Evolutionary conservation across 2,888 invertebrate species (phyloP).

Genomic region (Diachrysia chrysitis): DNA sequence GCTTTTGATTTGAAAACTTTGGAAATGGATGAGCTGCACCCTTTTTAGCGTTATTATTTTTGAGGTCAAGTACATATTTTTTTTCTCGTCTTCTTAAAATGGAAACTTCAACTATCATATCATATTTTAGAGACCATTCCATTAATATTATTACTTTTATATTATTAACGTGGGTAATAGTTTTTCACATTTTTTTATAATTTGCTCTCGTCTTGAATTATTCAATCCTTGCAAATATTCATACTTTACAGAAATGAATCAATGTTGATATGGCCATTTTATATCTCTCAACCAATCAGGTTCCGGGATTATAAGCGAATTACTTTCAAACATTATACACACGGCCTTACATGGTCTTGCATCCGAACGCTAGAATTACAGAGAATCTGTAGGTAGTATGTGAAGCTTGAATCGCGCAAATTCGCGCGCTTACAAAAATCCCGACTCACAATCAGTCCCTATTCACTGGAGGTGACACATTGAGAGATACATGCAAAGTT

Average conservation of each 20-base stretch:
- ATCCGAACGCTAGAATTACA: conserved; percentile 65
- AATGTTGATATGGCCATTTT: background rate
- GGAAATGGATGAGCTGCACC: background rate
- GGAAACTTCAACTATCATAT: too few relatives aligned
- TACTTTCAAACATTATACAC: conserved; percentile 21
- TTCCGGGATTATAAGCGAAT: background rate
- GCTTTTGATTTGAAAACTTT: background rate
- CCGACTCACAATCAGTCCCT: conserved; percentile 73
- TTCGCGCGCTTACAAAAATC: conserved; percentile 72
- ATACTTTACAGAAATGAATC: background rate
- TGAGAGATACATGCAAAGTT: conserved; percentile 55
- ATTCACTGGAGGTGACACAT: conserved; percentile 64
- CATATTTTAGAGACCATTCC: too few relatives aligned
- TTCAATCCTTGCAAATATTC: background rate
- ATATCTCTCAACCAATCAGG: background rate
- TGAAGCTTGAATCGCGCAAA: conserved; percentile 68
- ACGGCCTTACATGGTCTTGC: conserved; percentile 51
- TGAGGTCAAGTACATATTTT: background rate
- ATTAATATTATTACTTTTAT: too few relatives aligned
- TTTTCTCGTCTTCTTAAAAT: too few relatives aligned
- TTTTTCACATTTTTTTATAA: background rate
- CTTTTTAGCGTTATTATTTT: background rate
- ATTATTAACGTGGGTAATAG: too few relatives aligned
- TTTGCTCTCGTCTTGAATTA: background rate
- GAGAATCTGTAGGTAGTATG: conserved; percentile 61